Base-by-base conservation (phyloP, 2,797 vertebrate species). In the Spatula versicolor region DNA sequence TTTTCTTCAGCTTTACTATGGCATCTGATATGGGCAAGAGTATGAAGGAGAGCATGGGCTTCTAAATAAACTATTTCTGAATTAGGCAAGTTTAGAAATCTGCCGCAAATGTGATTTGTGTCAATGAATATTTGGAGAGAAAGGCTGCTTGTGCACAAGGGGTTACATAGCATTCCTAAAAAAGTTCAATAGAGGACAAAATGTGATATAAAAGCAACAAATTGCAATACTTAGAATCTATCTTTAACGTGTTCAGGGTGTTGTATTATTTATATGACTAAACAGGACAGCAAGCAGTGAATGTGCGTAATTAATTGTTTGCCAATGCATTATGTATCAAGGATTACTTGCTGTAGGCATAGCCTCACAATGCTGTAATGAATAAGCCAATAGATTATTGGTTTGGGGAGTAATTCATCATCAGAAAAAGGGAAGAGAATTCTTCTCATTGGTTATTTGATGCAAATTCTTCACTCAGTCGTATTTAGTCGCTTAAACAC, bases 281-380 rank as follows among this genome's bases (percentile, higher is more conserved):
- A 83, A 48, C 30, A 67, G 63, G 87, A 64, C 55, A 82, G 85
- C 45, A 75, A 64, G 74, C 2, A 0, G 59, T 64, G 73, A 90
- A 39, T 28, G 56, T 68, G 69, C 62, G 39, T 91, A 91, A 92
- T 71, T 88, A 94, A 87, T 73, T 37, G n/a, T 75, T 56, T 87
- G 52, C 31, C 69, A 78, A 9, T 94, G 83, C 89, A 95, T 90
- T 93, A 92, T 77, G 77, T 83, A 95, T 92, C 78, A 84, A 75
- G 74, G 58, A 45, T 52, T 75, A 62, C 63, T 87, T 69, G 62
- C 66, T 80, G 20, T 76, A 89, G 93, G 82, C 75, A 59, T 43
- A 76, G 45, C 41, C 71, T 92, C 69, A 28, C 90, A 84, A 84
- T 68, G 88, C 69, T 93, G 77, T 92, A 92, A 93, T 86, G 64